Evolutionary conservation across 35 echinoderm and acorn worm genomes (phyloP), one percentile per base, ranked within the genome.

Genomic region (Stichopus chloronotus): DNA sequence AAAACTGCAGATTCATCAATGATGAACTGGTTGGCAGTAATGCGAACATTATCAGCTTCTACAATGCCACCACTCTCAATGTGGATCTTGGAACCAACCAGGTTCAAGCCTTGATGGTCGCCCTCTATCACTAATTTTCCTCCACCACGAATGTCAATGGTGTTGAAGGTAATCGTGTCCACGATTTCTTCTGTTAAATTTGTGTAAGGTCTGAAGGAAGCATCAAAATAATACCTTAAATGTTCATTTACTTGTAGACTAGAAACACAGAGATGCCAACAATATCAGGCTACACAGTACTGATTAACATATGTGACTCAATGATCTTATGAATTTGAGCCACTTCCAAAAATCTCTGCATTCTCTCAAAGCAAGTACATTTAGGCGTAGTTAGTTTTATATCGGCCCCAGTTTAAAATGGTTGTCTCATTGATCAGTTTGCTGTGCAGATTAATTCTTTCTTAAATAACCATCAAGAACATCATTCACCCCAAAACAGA

Each of bases 1-100:
- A 98, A 76, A 55, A 92, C 17, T 16, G 94, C 96, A 9, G 93
- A 63, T 56, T 98, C 96, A 63, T 98, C 96, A 6, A 98, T 63
- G 30, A 94, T 92, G 19, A 98, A 54, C 9, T 91, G 77, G 9
- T 81, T 71, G 25, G 88, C 96, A 20, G 63, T 84, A 57, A 98
- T 58, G 17, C 52, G 53, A 6, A 98, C 65, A 81, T 93, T 88
- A 65, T 98, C 96, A 23, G 96, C 94, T 68, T 98, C 52, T 59
- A 98, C 16, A 52, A 88, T 72, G 53, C 87, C 92, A 76, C 96
- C 96, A 79, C 96, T 98, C 54, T 95, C 88, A 4, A 98, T 58
- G 30, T 94, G 80, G 5, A 98, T 58, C 57, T 14, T 94, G 20
- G 90, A 81, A 43, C 94, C 94, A 89, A 83, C 58, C 63, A 98